Percentiles rank a stretch among this genome's conserved stretches.
These are phyloP conservation scores for Tragulus kanchil DNA, from an alignment of 2,113 vertebrate genomes.

Conservation along the genomic window DNA sequence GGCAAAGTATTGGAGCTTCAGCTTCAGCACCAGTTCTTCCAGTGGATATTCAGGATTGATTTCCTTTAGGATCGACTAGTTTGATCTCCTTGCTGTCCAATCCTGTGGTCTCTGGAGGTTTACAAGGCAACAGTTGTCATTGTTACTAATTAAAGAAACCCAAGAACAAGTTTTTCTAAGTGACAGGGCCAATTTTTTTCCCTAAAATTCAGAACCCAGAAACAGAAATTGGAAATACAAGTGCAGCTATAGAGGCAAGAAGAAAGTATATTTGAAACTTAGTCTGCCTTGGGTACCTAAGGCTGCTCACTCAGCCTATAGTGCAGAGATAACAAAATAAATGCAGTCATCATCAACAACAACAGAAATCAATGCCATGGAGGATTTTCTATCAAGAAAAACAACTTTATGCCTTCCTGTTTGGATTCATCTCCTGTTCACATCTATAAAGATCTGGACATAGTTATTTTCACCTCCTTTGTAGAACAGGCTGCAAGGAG, in stretches of 20 bases:
- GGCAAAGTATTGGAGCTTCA: too few relatives aligned
- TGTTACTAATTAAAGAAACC: not conserved
- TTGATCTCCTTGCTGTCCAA: too few relatives aligned
- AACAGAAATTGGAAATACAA: not conserved
- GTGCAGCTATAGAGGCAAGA: not conserved
- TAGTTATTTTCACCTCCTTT: not conserved
- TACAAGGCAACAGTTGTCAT: accelerated
- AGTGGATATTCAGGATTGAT: too few relatives aligned
- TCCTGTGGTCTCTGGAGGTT: not conserved
- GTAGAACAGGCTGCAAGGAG: not conserved
- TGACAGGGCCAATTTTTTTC: not conserved
- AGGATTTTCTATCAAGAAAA: not conserved
- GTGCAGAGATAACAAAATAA: slow-evolving; percentile 33
- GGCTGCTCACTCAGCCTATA: not conserved
- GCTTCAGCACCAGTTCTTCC: too few relatives aligned
- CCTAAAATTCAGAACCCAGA: slow-evolving; percentile 34
- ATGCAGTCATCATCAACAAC: not conserved
- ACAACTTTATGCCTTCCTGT: not conserved
- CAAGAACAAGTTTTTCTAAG: not conserved
- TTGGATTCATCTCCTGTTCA: not conserved
- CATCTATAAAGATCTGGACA: not conserved
- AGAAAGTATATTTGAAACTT: not conserved
- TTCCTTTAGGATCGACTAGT: too few relatives aligned
- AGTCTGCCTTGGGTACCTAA: not conserved
- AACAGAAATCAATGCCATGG: not conserved